phyloP scores from a whole-genome alignment of 2,888 invertebrate species.

The Andrena praecox region DNA sequence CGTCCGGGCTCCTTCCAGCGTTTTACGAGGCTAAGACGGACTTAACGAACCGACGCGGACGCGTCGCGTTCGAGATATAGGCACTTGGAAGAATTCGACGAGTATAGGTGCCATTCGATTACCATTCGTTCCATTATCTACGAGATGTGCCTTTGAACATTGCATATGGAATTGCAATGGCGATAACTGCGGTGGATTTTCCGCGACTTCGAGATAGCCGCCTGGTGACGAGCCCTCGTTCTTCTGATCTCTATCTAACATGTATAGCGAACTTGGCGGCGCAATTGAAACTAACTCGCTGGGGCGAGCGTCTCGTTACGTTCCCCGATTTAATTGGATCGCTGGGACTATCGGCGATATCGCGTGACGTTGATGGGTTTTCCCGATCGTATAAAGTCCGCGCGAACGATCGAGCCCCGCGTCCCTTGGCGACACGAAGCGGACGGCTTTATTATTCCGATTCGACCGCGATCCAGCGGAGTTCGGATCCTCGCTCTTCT shows the following conservation, averaged over 20 bases:
- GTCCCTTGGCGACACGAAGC: background rate
- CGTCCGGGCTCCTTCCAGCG: background rate
- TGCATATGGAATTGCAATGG: no score
- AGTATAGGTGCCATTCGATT: no score
- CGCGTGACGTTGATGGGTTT: conserved; percentile 1
- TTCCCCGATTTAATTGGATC: conserved; percentile 13
- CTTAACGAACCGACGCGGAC: background rate
- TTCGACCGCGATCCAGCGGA: background rate
- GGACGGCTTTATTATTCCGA: conserved; percentile 6
- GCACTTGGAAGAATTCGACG: background rate
- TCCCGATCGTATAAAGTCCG: conserved; percentile 8
- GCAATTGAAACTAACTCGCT: background rate
- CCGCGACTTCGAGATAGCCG: background rate
- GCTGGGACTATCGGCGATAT: background rate
- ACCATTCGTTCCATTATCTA: no score
- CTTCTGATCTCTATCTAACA: background rate
- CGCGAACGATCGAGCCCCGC: background rate
- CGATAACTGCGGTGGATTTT: background rate
- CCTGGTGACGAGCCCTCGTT: background rate
- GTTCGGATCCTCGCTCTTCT: background rate
- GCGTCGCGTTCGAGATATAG: background rate
- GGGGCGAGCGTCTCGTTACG: background rate
- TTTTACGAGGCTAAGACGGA: conserved; percentile 3
- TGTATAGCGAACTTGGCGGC: background rate
- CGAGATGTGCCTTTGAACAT: no score